Base-by-base conservation (phyloP, 2,797 vertebrate genomes). In the Mormyrus hasselquistii region DNA sequence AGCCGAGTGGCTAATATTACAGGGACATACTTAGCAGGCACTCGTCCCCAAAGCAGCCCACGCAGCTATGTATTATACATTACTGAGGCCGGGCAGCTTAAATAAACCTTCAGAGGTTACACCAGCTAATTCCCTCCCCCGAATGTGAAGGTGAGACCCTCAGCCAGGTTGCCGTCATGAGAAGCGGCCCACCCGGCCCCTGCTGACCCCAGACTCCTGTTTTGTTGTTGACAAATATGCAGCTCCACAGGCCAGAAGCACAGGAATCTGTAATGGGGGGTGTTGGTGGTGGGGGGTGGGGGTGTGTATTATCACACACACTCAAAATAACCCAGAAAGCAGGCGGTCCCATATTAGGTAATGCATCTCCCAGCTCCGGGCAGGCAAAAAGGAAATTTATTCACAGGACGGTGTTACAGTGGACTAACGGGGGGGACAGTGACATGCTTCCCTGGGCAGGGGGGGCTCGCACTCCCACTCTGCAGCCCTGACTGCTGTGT, bases 321-420 rank as follows among this genome's bases (percentile, higher is more conserved):
- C 98, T 98, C 92, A 94, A 98, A 98, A 99, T 98, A 99, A 98
- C 96, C 96, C 95, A 96, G 96, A 98, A 97, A 97, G 97, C 96
- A 96, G 95, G 93, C 93, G 95, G 93, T 93, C 93, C 98, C 98
- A 97, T 99, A 98, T 99, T 97, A 97, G 98, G 98, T 93, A 96
- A 98, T 95, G 96, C 95, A 96, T 97, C 95, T 94, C 94, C 91
- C 91, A 93, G 92, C 95, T 94, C 93, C 95, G 96, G 96, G 96
- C 96, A 92, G 95, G 96, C 92, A 95, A 95, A 97, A 94, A 94
- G 94, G 93, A 93, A 95, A 96, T 96, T 95, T 97, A 98, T 98
- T 96, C 97, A 98, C 96, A 96, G 92, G 94, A 93, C 90, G 90
- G 93, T 95, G 96, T 94, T 97, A 94, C 94, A 93, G 94, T 93